phyloP scores from a whole-genome alignment of 2,888 invertebrate species.

The Eupithecia subumbrata region DNA sequence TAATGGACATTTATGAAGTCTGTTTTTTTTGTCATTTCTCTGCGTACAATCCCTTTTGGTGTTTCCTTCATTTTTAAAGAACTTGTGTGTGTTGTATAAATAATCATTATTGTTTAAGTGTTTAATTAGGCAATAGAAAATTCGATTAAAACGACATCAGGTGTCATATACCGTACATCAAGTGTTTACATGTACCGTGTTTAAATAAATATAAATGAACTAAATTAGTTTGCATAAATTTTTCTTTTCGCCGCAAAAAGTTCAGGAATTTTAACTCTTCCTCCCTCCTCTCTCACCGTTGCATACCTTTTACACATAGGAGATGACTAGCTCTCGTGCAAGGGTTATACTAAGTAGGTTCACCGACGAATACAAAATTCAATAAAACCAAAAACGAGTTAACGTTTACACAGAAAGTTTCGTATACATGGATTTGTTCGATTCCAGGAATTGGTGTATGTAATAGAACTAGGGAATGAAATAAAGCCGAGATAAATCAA shows the following conservation, averaged over 20 bases:
- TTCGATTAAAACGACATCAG: no score
- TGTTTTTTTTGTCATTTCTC: no score
- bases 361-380: background rate
- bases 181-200: no score
- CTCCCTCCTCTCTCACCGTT: background rate
- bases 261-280: background rate
- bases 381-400: conserved; percentile 31
- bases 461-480: conserved; percentile 29
- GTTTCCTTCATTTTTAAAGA: no score
- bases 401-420: conserved; percentile 26
- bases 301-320: background rate
- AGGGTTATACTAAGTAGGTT: background rate
- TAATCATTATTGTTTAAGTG: no score
- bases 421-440: conserved; percentile 1
- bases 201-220: no score
- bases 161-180: no score
- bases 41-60: no score
- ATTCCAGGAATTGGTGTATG: conserved; percentile 9
- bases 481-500: conserved; percentile 7
- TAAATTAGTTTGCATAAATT: background rate
- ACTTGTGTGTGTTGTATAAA: no score
- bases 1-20: no score
- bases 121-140: no score
- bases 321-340: background rate
- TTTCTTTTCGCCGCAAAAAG: background rate